Conservation (phyloP, 35 echinoderm and acorn worm species). For the Ptychodera flava region DNA sequence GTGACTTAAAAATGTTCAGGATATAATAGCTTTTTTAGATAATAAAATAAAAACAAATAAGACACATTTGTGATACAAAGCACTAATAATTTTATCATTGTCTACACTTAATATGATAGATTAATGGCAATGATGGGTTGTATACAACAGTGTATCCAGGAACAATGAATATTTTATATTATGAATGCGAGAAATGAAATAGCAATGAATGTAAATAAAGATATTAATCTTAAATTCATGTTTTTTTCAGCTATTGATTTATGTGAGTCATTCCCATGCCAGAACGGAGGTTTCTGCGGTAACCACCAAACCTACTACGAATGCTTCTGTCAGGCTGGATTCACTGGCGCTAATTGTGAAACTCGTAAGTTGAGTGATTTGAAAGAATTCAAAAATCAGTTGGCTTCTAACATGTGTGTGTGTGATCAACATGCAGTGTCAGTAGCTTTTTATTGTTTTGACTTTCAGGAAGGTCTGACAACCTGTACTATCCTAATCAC, state of each 20-base stretch:
- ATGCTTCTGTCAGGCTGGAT: slow-evolving; percentile 20
- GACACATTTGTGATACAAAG: too few species aligned
- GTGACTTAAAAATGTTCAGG: too few species aligned
- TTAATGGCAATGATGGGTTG: background rate
- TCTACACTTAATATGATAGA: slow-evolving; percentile 2
- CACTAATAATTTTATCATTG: slow-evolving; percentile 8
- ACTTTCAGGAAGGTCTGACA: too few species aligned
- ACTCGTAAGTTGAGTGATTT: slow-evolving; percentile 13
- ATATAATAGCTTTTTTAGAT: too few species aligned
- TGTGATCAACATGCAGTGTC: too few species aligned
- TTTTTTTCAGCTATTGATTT: slow-evolving; percentile 30
- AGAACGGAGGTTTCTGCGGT: slow-evolving; percentile 19
- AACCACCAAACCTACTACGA: slow-evolving; percentile 27
- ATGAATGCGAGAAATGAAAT: too few species aligned
- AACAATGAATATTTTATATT: background rate
- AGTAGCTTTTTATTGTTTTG: too few species aligned
- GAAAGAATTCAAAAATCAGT: too few species aligned
- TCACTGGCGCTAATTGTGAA: slow-evolving; percentile 19
- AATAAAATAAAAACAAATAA: too few species aligned
- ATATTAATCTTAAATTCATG: background rate
- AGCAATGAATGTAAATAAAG: background rate
- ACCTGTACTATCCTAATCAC: too few species aligned
- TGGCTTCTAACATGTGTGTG: too few species aligned
- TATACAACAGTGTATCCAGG: background rate
- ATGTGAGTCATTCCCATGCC: slow-evolving; percentile 19